Evolutionary conservation across 2,797 vertebrate species (phyloP), one percentile per base, ranked within the genome.

Genomic region (Acridotheres tristis): DNA sequence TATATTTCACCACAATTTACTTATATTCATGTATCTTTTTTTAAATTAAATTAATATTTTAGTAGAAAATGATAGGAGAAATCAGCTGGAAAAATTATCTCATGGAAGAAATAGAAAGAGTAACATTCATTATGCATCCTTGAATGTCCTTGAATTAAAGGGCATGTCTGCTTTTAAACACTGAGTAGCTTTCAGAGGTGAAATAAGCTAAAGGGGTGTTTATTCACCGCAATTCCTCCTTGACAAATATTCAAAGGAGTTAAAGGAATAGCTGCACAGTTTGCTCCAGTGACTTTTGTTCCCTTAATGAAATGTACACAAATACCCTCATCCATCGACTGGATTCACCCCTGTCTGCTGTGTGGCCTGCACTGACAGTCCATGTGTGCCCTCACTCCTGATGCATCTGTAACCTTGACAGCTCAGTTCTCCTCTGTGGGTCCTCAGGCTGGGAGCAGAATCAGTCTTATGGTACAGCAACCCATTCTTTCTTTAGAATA

Each of bases 101-200:
- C 38, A 48, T 20, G 57, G 38, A 69, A 83, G 84, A 91, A 90
- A 27, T 13, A 48, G 48, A 63, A 95, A 79, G 26, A 78, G 40
- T 88, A 67, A 84, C 34, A 79, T 91, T 86, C 69, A 62, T 86
- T 90, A 78, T 79, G 55, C 57, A 90, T 65, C 88, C 51, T 55
- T 61, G 61, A 71, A 88, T 81, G 88, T 81, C 74, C 91, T 93
- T 94, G 71, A 93, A 79, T 90, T 84, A 91, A 87, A 95, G 63
- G 59, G 55, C 80, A 79, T 11, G 55, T 51, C 57, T 95, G 67
- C 40, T 84, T 96, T 80, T 77, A 80, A 95, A 88, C 62, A 95
- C 53, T 48, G 85, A 75, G 38, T 55, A 85, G 62, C 47, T 90
- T 92, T 81, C 73, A 59, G 77, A 93, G 82, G 61, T 29, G 50